These are phyloP conservation scores for Agrochola circellaris DNA, from an alignment of 2,888 invertebrate genomes.

Conservation along the genomic window DNA sequence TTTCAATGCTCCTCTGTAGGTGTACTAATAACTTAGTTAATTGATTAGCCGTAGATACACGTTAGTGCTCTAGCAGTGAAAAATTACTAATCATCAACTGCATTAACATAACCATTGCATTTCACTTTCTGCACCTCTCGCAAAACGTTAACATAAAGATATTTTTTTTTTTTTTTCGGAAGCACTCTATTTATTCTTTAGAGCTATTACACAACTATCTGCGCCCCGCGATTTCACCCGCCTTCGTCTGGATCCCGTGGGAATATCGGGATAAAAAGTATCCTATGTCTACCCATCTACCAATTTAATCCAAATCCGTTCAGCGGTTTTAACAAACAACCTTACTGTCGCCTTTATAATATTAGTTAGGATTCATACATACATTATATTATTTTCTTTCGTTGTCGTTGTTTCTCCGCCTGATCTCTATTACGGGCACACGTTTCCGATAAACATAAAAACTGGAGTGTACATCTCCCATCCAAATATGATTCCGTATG, in stretches of 20 bases:
- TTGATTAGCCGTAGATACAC: neutral
- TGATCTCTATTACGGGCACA: conserved; percentile 50
- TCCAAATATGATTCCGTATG: conserved; percentile 76
- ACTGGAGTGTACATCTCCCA: conserved; percentile 64
- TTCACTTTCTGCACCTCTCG: neutral
- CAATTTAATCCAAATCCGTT: too few species aligned
- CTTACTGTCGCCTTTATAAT: too few species aligned
- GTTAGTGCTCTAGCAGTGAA: neutral
- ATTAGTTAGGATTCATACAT: neutral
- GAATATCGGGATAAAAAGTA: too few species aligned
- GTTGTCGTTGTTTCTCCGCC: conserved; percentile 13
- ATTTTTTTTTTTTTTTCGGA: neutral
- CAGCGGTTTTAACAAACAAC: too few species aligned
- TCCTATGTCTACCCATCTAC: too few species aligned
- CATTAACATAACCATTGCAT: neutral
- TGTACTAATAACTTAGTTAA: conserved; percentile 17
- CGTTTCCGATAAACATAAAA: conserved; percentile 67
- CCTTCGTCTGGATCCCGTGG: too few species aligned
- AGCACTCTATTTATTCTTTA: neutral
- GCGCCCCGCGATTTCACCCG: too few species aligned
- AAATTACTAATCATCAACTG: neutral
- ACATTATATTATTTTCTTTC: conserved; percentile 10
- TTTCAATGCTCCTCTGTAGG: neutral
- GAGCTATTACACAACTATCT: neutral
- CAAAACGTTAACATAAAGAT: neutral